Base-by-base conservation (phyloP, 2,888 invertebrate species). In the Lacanobia oleracea region DNA sequence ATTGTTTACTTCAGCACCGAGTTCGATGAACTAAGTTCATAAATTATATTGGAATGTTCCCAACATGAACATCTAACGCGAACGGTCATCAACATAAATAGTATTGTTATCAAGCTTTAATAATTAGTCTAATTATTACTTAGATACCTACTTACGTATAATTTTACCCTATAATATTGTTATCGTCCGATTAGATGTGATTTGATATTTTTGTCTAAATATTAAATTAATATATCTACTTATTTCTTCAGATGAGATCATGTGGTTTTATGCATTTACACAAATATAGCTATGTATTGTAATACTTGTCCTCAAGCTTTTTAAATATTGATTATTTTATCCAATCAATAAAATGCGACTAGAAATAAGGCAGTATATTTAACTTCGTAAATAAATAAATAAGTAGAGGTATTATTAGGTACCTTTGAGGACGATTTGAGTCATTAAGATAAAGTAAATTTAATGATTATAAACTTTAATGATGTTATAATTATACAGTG, bases 41-140 rank as follows among this genome's bases (percentile, higher is more conserved):
- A 69, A 45, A 75, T 70, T 51, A 62, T 23, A 59, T 50, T 57
- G 65, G 54, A 73, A 70, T 79, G 65, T 72, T 64, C 68, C 66
- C 62, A 70, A 43, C 33, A 43, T 43, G 12, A 43, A 62, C 43
- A 50, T 68, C 45, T 61, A 53, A 65, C 27, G 54, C 54, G 63
- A 73, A 66, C 62, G 67, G 65, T 70, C 56, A 74, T 62, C 63
- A 65, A 68, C 71, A 57, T 69, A 62, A 68, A 83, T 75, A 81
- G 65, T 78, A 85, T 83, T 85, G 76, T 80, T 82, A 80, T 69
- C 66, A 85, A 85, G 85, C 85, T 85, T 85, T 85, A 84, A 84
- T 79, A 75, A 80, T 72, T 79, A 84, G 74, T 76, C 33, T 78
- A 81, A 79, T 67, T 82, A 80, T 60, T 77, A 79, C 57, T 66